Conservation (phyloP, 2,113 vertebrate species). For the Cynopterus brachyotis region DNA sequence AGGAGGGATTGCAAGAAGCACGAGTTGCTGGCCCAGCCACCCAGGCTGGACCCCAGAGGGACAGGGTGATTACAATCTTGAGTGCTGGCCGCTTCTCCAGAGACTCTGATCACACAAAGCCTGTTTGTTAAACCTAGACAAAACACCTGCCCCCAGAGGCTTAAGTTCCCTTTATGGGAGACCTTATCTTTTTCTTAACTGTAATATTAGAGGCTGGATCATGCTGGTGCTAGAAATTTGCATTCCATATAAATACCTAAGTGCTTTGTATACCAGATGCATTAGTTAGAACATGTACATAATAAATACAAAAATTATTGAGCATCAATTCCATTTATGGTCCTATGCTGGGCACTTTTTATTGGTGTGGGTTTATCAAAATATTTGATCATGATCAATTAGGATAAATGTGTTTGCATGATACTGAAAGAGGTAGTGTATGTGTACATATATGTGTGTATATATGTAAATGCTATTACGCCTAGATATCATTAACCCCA, state of each 20-base stretch:
- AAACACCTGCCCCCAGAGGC: slow-evolving; percentile 47
- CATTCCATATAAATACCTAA: slow-evolving; percentile 47
- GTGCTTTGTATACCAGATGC: not conserved
- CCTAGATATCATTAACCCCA: not conserved
- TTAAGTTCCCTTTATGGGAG: slow-evolving; percentile 60
- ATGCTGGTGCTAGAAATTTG: slow-evolving; percentile 29
- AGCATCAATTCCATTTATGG: not conserved
- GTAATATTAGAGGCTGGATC: slow-evolving; percentile 66
- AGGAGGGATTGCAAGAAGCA: not conserved
- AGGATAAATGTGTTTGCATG: not conserved
- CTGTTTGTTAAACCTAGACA: slow-evolving; percentile 71
- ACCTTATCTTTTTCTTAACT: slow-evolving; percentile 62
- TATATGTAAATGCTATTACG: not conserved
- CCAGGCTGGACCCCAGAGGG: not conserved
- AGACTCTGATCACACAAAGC: slow-evolving; percentile 64
- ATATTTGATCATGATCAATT: not conserved
- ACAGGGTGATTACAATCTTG: slow-evolving; percentile 46
- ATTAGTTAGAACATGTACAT: not conserved
- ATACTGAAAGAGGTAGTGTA: not conserved
- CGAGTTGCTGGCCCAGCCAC: not conserved
- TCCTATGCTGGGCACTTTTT: not conserved
- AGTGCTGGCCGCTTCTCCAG: slow-evolving; percentile 39
- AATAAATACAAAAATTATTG: not conserved
- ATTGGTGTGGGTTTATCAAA: not conserved
- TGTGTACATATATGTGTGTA: too few species aligned